Base-by-base conservation (phyloP, 37 sponge, comb jelly and placozoan species). In the Aplysina aerophoba region DNA sequence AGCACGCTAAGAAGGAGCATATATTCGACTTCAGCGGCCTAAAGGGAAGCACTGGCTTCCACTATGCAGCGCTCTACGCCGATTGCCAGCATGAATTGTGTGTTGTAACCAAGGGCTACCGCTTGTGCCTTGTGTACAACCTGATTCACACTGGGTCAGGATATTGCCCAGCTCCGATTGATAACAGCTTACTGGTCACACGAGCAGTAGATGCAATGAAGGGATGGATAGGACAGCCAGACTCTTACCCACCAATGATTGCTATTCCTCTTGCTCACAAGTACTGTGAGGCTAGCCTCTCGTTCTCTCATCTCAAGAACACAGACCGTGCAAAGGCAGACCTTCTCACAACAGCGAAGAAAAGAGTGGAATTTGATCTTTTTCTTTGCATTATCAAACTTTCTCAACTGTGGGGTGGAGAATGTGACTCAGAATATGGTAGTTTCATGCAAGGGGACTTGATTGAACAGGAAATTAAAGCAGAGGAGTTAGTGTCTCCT, bases 91-190 rank as follows among this genome's bases (percentile, higher is more conserved):
- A 78, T 50, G 55, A 78, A 44, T 2, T 86, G 0, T 33, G 25
- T 21, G 20, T 11, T 55, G 87, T 86, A 4, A 86, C 87, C 34
- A 31, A 80, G 20, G 87, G 87, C 5, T 86, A 86, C 38, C 81
- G 87, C 27, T 36, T 86, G 22, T 86, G 81, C 36, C 81, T 86
- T 14, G 44, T 86, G 37, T 86, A 86, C 81, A 86, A 86, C 71
- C 68, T 86, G 17, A 24, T 86, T n/a, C 79, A 80, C 33, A 1
- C 6, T 8, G 87, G 81, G 13, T 19, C 56, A 21, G 80, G 68
- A 16, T 11, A 44, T 21, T 27, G 21, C n/a, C 87, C 80, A 27
- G 81, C 44, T 20, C 87, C 87, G 30, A 34, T 19, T 24, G 71
- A 86, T 30, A 80, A 74, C 30, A 16, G 4, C 1, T 15, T 35